Base-by-base conservation (phyloP, 2,888 invertebrate genomes). In the Acanthoscelides obtectus region DNA sequence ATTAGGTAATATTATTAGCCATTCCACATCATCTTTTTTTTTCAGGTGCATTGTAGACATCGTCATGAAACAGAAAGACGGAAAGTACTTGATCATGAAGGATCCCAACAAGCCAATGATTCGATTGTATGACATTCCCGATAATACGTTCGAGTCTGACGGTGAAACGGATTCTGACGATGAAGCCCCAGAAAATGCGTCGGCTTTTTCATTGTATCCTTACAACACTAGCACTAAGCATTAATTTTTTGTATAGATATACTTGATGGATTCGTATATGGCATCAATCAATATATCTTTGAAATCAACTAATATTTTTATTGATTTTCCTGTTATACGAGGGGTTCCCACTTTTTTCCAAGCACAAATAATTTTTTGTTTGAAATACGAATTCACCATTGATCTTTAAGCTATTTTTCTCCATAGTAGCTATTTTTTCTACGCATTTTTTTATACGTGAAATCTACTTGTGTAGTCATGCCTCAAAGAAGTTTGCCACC, bases 41-140 rank as follows among this genome's bases (percentile, higher is more conserved):
- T 74, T 20, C 65, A 79, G 79, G 20, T 99, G 98, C 86, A 96
- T 99, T 81, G 94, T 99, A 79, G 99, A 99, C 81, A 94, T 97
- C 75, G 95, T 97, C 81, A 95, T 97, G 94, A 97, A 97, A 86
- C 95, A 98, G 85, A 94, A 96, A 82, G 97, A 98, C 83, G 98
- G 99, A 81, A 94, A 94, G 86, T 99, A 97, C 86, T 89, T 99
- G 81, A 97, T 99, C 79, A 96, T 99, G 95, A 98, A 99, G 87
- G 98, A 99, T 86, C 99, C 99, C 2, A 99, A 98, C 87, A 99
- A 99, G 92, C 97, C 97, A 0, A 92, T 98, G 88, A 96, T 99
- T 80, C 94, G 98, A 78, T 89, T 99, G 78, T 99, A 99, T 85
- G 97, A 98, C 86, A 97, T 99, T 84, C 99, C 99, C 70, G 98